Percentiles rank a stretch among this genome's conserved stretches.
Evolutionary conservation across 2,888 invertebrate species (phyloP).

Genomic region (Lasioglossum villosulum): DNA sequence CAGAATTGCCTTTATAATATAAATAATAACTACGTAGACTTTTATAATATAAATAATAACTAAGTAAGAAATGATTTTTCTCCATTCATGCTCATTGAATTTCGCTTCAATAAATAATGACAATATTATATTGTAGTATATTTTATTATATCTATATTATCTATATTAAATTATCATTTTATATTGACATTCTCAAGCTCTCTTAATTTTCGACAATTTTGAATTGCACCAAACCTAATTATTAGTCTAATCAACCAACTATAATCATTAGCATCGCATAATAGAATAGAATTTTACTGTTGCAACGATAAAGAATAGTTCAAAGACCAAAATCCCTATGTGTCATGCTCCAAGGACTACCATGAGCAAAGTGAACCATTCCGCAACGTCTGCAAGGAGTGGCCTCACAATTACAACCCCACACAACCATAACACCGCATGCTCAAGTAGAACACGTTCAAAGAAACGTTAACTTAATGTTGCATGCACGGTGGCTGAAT

Average conservation of each 20-base stretch:
- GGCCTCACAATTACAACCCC: conserved; percentile 36
- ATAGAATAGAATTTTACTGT: not conserved
- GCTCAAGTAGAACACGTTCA: conserved; percentile 42
- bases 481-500: conserved; percentile 15
- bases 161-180: not conserved
- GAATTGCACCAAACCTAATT: not conserved
- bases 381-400: conserved; percentile 50
- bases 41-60: no score
- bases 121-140: no score
- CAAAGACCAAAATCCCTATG: not conserved
- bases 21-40: no score
- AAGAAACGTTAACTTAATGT: conserved; percentile 40
- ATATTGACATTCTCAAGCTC: not conserved
- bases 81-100: no score
- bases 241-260: not conserved
- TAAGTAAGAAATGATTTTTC: no score
- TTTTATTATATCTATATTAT: no score
- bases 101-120: no score
- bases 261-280: not conserved
- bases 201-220: not conserved
- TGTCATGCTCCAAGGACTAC: conserved; percentile 43
- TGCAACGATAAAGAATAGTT: not conserved
- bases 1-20: not conserved
- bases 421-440: conserved; percentile 25
- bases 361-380: conserved; percentile 30